These are phyloP conservation scores for Triplophysa rosa DNA, from an alignment of 2,113 vertebrate species.

Conservation along the genomic window DNA sequence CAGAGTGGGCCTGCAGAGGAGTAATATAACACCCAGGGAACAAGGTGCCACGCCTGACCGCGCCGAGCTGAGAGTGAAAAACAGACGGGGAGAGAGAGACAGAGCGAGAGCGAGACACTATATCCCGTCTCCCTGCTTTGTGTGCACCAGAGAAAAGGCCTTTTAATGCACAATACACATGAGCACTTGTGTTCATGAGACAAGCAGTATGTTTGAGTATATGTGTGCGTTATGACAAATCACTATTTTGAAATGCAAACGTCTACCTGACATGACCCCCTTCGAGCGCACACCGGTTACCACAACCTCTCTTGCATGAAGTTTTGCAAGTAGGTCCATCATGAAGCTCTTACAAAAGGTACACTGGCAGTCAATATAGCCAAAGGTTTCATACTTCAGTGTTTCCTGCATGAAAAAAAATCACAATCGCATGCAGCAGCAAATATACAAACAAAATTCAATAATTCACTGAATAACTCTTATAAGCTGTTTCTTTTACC, in stretches of 20 bases:
- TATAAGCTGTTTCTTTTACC: too few species aligned
- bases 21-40: constrained; percentile 54
- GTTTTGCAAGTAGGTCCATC: constrained; percentile 21
- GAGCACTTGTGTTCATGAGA: constrained; percentile 5
- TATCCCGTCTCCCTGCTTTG: constrained; percentile 47
- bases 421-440: too few species aligned
- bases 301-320: not conserved
- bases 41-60: constrained; percentile 50
- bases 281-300: not conserved
- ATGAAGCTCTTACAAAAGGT: not conserved
- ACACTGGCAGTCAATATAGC: not conserved
- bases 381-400: too few species aligned
- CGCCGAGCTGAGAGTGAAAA: constrained; percentile 32
- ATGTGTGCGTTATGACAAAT: constrained; percentile 2
- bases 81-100: constrained; percentile 22
- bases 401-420: too few species aligned
- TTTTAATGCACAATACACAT: constrained; percentile 46
- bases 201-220: constrained; percentile 6
- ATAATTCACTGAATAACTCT: too few species aligned
- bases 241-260: constrained; percentile 10
- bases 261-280: not conserved
- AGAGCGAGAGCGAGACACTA: constrained; percentile 25
- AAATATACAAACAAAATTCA: too few species aligned
- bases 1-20: constrained; percentile 27
- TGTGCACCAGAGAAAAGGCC: constrained; percentile 41